Conservation (phyloP, 2,113 vertebrate species). For the Pipa parva region DNA sequence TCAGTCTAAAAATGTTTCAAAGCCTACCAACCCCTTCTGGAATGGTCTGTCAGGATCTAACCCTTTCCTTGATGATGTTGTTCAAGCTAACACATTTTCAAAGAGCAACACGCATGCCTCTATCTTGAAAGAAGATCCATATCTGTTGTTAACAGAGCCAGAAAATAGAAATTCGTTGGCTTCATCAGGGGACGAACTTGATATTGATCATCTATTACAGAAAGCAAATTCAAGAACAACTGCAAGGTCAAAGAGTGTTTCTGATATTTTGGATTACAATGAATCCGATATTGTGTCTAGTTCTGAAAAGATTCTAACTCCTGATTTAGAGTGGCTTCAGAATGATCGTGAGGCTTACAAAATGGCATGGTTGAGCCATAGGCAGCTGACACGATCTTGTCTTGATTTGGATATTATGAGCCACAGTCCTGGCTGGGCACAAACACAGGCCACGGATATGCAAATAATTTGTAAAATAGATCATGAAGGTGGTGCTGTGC, state of each 20-base stretch:
- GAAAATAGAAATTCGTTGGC: slow-evolving; percentile 67
- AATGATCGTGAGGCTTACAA: slow-evolving; percentile 89
- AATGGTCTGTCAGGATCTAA: slow-evolving; percentile 83
- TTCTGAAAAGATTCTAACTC: slow-evolving; percentile 59
- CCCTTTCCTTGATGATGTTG: slow-evolving; percentile 87
- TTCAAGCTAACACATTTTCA: slow-evolving; percentile 59
- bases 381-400: slow-evolving; percentile 86
- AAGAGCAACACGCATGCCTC: slow-evolving; percentile 54
- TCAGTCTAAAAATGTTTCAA: slow-evolving; percentile 43
- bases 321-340: slow-evolving; percentile 77
- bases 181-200: slow-evolving; percentile 83
- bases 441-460: slow-evolving; percentile 83
- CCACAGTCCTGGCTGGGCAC: slow-evolving; percentile 90
- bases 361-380: slow-evolving; percentile 90
- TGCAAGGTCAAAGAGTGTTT: slow-evolving; percentile 81
- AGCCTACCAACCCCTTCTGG: slow-evolving; percentile 85
- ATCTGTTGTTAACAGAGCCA: slow-evolving; percentile 56
- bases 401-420: slow-evolving; percentile 81
- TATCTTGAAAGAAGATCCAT: slow-evolving; percentile 64
- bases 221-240: slow-evolving; percentile 61
- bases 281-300: slow-evolving; percentile 44
- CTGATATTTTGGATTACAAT: slow-evolving; percentile 70
- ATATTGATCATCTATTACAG: slow-evolving; percentile 64
- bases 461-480: slow-evolving; percentile 73
- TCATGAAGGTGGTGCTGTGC: slow-evolving; percentile 78